Evolutionary conservation across 2,113 vertebrate species (phyloP).

Genomic region (Ptilorrhoa leucosticta): DNA sequence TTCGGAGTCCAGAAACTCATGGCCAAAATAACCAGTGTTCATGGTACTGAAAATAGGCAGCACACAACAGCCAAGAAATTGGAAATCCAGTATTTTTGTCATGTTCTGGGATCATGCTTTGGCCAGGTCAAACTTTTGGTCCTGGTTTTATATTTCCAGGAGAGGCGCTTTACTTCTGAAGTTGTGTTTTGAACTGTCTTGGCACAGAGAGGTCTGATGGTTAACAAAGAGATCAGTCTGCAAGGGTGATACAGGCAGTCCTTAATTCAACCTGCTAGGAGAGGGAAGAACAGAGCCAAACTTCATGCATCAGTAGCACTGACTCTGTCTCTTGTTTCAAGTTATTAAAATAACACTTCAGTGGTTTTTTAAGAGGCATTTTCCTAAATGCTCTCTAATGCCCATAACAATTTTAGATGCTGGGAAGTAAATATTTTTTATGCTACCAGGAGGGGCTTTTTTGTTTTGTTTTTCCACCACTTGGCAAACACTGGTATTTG

Average conservation of each 20-base stretch:
- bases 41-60: background rate
- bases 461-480: background rate
- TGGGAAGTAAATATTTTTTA: constrained; percentile 36
- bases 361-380: background rate
- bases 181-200: background rate
- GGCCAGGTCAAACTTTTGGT: background rate
- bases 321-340: background rate
- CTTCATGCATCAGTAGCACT: background rate
- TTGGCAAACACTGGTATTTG: background rate
- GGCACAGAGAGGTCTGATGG: background rate
- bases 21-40: background rate
- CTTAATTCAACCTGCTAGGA: background rate
- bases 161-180: background rate
- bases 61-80: background rate
- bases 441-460: background rate
- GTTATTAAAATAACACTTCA: constrained; percentile 1
- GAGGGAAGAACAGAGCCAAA: background rate
- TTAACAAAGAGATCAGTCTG: background rate
- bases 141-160: background rate
- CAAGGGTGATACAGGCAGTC: background rate
- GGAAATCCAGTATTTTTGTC: background rate
- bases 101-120: background rate
- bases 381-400: background rate
- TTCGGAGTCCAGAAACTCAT: background rate
- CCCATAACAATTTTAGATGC: background rate